Evolutionary conservation across 2,888 invertebrate genomes (phyloP), one percentile per base, ranked within the genome.

Genomic region (Cyaniris semiargus): DNA sequence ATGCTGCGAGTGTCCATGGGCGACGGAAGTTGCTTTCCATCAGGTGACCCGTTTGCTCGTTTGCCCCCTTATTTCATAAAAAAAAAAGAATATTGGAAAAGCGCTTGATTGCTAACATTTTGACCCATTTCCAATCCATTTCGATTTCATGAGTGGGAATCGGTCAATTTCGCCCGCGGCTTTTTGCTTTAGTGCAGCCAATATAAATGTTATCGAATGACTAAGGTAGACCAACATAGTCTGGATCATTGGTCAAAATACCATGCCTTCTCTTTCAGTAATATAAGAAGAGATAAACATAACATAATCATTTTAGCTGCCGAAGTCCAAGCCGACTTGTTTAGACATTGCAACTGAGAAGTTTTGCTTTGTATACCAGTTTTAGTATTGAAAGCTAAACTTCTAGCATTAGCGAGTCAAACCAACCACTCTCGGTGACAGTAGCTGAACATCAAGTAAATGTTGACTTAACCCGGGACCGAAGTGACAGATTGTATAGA

Each of bases 51-150:
- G n/a, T n/a, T n/a, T n/a, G n/a, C n/a, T n/a, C n/a, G n/a, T n/a
- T n/a, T n/a, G n/a, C n/a, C n/a, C n/a, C n/a, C n/a, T n/a, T n/a
- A n/a, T n/a, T n/a, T n/a, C n/a, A n/a, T n/a, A n/a, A n/a, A n/a
- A n/a, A n/a, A n/a, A n/a, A n/a, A n/a, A n/a, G n/a, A 60, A 60
- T 60, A 60, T 60, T 23, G 60, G 60, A 60, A 58, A 60, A 60
- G 60, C 23, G 60, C 23, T 60, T 60, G 60, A 60, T 60, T 60
- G 23, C 60, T 66, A 31, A 66, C 66, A 66, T 66, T 66, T 66
- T 27, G 66, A 66, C 66, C 66, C 27, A 66, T 31, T 66, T 66
- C 27, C 66, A 31, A 66, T 66, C 66, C 66, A 66, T 66, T 66
- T 66, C 66, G 66, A 66, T 66, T 66, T 66, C 66, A 66, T 15